These are phyloP conservation scores for Tyrophagus putrescentiae DNA, from an alignment of 1,140 invertebrate genomes.

Conservation along the genomic window DNA sequence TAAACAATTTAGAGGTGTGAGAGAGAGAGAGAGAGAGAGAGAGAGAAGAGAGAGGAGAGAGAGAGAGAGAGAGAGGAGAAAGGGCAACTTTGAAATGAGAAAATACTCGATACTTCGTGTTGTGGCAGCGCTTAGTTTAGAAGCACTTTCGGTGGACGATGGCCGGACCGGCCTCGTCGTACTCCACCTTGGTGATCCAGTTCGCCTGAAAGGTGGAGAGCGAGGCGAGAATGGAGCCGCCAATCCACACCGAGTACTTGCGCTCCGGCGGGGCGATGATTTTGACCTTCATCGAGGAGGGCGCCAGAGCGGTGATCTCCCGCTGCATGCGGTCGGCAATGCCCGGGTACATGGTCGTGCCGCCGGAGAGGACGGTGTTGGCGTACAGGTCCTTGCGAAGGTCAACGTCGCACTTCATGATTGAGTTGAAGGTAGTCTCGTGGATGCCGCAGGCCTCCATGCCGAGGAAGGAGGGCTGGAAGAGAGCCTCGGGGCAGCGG, in stretches of 20 bases:
- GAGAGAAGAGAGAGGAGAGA: conserved; percentile 20
- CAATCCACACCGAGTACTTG: conserved; percentile 46
- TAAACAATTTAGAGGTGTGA: neutral
- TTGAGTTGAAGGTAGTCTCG: conserved; percentile 54
- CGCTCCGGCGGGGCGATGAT: conserved; percentile 45
- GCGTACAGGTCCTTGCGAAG: conserved; percentile 43
- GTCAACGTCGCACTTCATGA: conserved; percentile 43
- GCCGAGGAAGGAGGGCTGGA: conserved; percentile 57
- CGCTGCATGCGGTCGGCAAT: conserved; percentile 39
- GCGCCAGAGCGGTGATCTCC: conserved; percentile 41
- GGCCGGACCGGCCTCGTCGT: conserved; percentile 64
- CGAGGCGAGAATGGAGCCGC: conserved; percentile 45
- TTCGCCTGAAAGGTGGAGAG: conserved; percentile 49
- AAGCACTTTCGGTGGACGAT: conserved; percentile 68
- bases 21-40: conserved; percentile 22
- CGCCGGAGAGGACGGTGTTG: conserved; percentile 69
- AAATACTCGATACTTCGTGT: neutral
- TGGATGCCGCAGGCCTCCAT: conserved; percentile 68
- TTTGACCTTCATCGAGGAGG: conserved; percentile 47
- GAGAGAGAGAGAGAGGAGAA: neutral
- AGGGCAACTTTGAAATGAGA: neutral
- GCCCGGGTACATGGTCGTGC: conserved; percentile 64
- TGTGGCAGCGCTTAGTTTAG: conserved; percentile 41
- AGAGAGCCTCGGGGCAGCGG: conserved; percentile 41
- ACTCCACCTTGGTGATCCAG: conserved; percentile 48